Evolutionary conservation across 2,888 invertebrate species (phyloP), one percentile per base, ranked within the genome.

Genomic region (Thysanoteuthis rhombus): DNA sequence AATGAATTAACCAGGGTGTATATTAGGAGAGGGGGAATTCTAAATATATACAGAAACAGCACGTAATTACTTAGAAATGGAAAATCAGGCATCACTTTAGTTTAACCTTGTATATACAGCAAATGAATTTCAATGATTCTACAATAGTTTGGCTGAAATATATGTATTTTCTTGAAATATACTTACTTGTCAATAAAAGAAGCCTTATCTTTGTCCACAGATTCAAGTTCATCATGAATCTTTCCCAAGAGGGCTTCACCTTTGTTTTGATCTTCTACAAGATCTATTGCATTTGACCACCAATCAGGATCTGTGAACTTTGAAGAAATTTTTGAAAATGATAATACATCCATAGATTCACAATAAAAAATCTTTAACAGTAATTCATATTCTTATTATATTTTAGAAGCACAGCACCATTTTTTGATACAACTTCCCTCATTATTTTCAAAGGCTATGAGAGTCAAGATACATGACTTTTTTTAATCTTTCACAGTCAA

Each of bases 241-340:
- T 95, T 95, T 75, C 94, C 94, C 22, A 97, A 94, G n/a, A 97
- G 95, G 0, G 93, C 94, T 25, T 95, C 95, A 93, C 96, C 96
- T 91, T 95, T 95, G 1, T 95, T 95, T 89, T 95, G 93, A 19
- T 94, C 94, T 6, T 94, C 93, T 6, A 95, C 94, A 95, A 95
- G 95, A 91, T 96, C 95, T 22, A 97, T 94, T 10, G 96, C 94
- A 38, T 96, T 96, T 39, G 95, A 91, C 97, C 96, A 97, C 97
- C 97, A 97, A 93, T 95, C 95, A 40, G 95, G 95, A 39, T 94
- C 95, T 28, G 93, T 93, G 47, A 96, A 94, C 96, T 96, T 93
- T n/a, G 89, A 94, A 39, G 52, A 93, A 25, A 94, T n/a, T n/a
- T n/a, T n/a, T 40, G 90, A 52, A n/a, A 10, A 75, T 36, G 36